Evolutionary conservation across 2,888 invertebrate species (phyloP).

Genomic region (Eucera pruinosa): DNA sequence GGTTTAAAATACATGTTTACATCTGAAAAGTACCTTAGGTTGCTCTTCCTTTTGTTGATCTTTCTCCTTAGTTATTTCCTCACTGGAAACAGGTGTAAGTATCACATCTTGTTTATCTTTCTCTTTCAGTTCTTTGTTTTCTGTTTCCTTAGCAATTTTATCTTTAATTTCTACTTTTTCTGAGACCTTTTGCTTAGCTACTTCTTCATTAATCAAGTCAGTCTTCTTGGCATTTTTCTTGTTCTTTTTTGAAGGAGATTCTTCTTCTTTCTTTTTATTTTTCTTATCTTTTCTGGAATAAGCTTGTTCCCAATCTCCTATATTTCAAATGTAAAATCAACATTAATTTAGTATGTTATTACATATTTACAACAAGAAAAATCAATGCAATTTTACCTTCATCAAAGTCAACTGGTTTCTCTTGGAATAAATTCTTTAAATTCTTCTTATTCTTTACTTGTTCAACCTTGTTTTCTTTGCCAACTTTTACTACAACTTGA

Average conservation of each 20-base stretch:
- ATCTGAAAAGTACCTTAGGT: slow-evolving; percentile 62
- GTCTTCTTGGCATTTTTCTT: slow-evolving; percentile 85
- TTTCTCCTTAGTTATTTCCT: slow-evolving; percentile 71
- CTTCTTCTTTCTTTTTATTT: slow-evolving; percentile 88
- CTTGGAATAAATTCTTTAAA: slow-evolving; percentile 86
- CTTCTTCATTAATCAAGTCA: slow-evolving; percentile 84
- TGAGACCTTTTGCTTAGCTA: slow-evolving; percentile 83
- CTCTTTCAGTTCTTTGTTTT: slow-evolving; percentile 85
- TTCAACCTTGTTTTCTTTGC: slow-evolving; percentile 85
- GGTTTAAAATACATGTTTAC: slow-evolving; percentile 8
- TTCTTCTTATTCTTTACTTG: slow-evolving; percentile 88
- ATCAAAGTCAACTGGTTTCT: slow-evolving; percentile 90
- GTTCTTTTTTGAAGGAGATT: slow-evolving; percentile 85
- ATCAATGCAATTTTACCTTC: slow-evolving; percentile 85
- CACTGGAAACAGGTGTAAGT: slow-evolving; percentile 77
- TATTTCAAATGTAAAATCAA: slow-evolving; percentile 38
- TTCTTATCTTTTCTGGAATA: slow-evolving; percentile 90
- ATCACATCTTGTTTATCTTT: slow-evolving; percentile 82
- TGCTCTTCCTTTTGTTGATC: slow-evolving; percentile 72
- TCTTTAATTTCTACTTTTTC: slow-evolving; percentile 84
- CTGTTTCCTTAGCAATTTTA: slow-evolving; percentile 85
- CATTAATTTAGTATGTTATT: background rate
- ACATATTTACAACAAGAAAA: background rate
- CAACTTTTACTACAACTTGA: slow-evolving; percentile 71
- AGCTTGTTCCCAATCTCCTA: slow-evolving; percentile 89